Evolutionary conservation across 2,113 vertebrate genomes (phyloP), one percentile per base, ranked within the genome.

Genomic region (Onychostoma macrolepis): DNA sequence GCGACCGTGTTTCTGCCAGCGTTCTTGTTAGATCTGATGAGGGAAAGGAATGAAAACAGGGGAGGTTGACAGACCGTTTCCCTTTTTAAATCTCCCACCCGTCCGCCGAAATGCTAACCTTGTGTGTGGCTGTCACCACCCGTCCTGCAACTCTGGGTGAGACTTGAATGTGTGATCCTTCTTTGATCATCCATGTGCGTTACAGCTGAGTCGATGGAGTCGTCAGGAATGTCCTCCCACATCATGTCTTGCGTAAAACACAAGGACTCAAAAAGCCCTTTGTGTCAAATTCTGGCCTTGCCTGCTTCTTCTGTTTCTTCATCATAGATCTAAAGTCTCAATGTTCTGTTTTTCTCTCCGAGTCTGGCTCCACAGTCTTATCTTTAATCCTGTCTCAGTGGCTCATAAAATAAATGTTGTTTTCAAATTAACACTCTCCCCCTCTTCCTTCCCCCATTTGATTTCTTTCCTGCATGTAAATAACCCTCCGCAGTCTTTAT

Each of bases 181-280:
- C 89, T 88, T 90, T 88, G 89, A 90, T 90, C 28, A 21, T 36
- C 48, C 61, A 81, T 82, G 61, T 82, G 75, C 19, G 13, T 58
- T 78, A 71, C 85, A 85, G 83, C 77, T 76, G 85, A 75, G 77
- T 30, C 10, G 28, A 81, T 45, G 45, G 19, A n/a, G 65, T 82
- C n/a, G 48, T 83, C 77, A 45, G 43, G 41, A 86, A 61, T 63
- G 61, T 67, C 76, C 80, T 89, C 61, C 81, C 67, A 80, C 48
- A 38, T 83, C 50, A 53, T 19, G n/a, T 63, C 43, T 82, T 28
- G 28, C 26, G 19, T 58, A 65, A 61, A 30, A 1, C 26, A n/a
- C 69, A 33, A 43, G n/a, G 75, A 53, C 71, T 87, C 74, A 67
- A 80, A 83, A 61, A 72, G 53, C 30, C 26, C 61, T 79, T 84